Conservation (phyloP, 1,140 invertebrate genomes). For the Drosophila setifemur region DNA sequence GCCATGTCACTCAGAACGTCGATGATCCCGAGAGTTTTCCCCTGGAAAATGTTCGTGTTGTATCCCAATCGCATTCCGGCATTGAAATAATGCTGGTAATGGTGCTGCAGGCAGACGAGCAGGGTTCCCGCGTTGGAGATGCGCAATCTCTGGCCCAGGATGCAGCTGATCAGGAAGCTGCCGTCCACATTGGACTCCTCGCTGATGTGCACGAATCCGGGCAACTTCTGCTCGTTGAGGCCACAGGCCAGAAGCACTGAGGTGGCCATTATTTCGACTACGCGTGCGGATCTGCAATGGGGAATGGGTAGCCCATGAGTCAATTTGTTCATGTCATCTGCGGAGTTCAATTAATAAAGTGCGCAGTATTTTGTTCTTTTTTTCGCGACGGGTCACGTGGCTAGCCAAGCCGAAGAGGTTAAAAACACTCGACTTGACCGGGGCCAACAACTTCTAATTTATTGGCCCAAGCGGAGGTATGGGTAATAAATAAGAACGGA, state of each 20-base stretch:
- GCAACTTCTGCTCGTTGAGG: conserved; percentile 84
- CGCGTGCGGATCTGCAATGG: conserved; percentile 17
- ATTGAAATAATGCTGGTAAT: conserved; percentile 88
- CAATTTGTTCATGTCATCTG: conserved; percentile 70
- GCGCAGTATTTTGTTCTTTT: conserved; percentile 25
- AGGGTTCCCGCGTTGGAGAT: conserved; percentile 84
- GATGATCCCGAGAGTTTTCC: conserved; percentile 84
- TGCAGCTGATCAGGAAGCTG: conserved; percentile 87
- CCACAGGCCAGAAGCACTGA: conserved; percentile 85
- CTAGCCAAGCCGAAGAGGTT: conserved; percentile 38
- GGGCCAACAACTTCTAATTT: conserved; percentile 45
- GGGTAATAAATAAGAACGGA: conserved; percentile 18
- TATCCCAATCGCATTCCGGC: conserved; percentile 89
- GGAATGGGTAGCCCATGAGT: conserved; percentile 12
- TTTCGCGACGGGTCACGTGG: conserved; percentile 53
- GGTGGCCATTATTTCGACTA: conserved; percentile 83
- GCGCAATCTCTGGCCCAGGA: conserved; percentile 85
- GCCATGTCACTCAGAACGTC: conserved; percentile 84
- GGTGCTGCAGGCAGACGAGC: conserved; percentile 87
- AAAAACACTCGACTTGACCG: conserved; percentile 39
- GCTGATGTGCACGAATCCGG: conserved; percentile 86
- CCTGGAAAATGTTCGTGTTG: conserved; percentile 85
- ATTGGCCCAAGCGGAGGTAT: conserved; percentile 28
- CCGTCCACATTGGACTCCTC: conserved; percentile 87
- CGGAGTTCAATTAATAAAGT: conserved; percentile 65